A percentile compares a stretch with the other conserved stretches of the same genome.
Conservation (phyloP, 1,140 invertebrate genomes). For the Zelostemma sp. region DNA sequence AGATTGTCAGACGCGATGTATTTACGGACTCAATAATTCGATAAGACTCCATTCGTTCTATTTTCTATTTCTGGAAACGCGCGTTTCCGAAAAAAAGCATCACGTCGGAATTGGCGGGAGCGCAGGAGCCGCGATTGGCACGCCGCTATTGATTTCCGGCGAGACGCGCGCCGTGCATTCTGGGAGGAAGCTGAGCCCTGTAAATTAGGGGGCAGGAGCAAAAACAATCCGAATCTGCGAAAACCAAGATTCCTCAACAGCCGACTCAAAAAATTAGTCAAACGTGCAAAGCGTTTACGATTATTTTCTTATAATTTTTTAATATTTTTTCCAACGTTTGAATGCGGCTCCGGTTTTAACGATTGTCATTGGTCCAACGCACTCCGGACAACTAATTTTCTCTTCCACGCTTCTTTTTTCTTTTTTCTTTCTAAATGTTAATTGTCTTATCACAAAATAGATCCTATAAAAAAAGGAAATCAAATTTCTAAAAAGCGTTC, state of each 20-base stretch:
- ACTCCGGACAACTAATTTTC: too few species aligned
- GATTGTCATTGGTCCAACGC: background rate
- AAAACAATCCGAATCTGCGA: too few species aligned
- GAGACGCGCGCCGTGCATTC: background rate
- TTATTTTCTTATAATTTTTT: too few species aligned
- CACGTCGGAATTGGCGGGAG: constrained; percentile 13
- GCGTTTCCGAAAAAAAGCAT: background rate
- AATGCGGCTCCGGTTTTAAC: background rate
- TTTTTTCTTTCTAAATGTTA: background rate
- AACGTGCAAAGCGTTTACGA: background rate
- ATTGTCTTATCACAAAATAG: background rate
- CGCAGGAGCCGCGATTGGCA: background rate
- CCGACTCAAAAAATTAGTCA: too few species aligned
- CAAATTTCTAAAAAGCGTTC: background rate
- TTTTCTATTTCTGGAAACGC: background rate
- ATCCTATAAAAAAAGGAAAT: background rate
- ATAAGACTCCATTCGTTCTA: too few species aligned
- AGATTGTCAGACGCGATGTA: background rate
- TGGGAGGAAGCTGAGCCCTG: background rate
- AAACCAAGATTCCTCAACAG: too few species aligned
- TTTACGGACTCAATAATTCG: too few species aligned
- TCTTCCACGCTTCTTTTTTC: too few species aligned
- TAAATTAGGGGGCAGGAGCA: background rate
- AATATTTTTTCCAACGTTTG: too few species aligned
- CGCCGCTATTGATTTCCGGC: constrained; percentile 19